These are phyloP conservation scores for Cephonodes hylas DNA, from an alignment of 2,888 invertebrate species.

Conservation along the genomic window DNA sequence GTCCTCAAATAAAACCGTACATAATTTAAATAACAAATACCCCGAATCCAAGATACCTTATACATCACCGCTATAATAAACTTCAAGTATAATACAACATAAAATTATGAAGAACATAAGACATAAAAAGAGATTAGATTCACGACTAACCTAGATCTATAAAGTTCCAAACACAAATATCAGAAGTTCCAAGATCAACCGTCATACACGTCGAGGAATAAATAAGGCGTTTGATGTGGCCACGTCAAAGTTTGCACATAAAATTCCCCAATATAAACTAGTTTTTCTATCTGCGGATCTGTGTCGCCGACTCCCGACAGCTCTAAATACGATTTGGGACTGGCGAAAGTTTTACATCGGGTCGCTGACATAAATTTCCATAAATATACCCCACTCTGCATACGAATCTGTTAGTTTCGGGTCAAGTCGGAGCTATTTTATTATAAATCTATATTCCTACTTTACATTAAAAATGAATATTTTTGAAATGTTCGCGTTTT, in stretches of 20 bases:
- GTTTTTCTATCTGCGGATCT: slow-evolving; percentile 17
- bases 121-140: neutral
- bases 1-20: too few species aligned
- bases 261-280: slow-evolving; percentile 17
- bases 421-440: slow-evolving; percentile 27
- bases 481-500: neutral
- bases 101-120: neutral
- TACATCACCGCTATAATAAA: too few species aligned
- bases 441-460: slow-evolving; percentile 30
- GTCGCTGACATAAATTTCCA: slow-evolving; percentile 59
- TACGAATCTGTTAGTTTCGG: slow-evolving; percentile 47
- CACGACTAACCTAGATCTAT: neutral
- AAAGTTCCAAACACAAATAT: neutral
- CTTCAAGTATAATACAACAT: too few species aligned
- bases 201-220: neutral
- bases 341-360: slow-evolving; percentile 56
- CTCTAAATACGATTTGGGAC: slow-evolving; percentile 50
- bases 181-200: neutral
- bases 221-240: slow-evolving; percentile 14
- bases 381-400: slow-evolving; percentile 51
- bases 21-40: too few species aligned
- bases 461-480: neutral
- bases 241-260: slow-evolving; percentile 17
- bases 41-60: too few species aligned
- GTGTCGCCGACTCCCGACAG: slow-evolving; percentile 25